Percentiles rank a stretch among this genome's conserved stretches.
Evolutionary conservation across 2,888 invertebrate species (phyloP).

Genomic region (Epinotia bilunana): DNA sequence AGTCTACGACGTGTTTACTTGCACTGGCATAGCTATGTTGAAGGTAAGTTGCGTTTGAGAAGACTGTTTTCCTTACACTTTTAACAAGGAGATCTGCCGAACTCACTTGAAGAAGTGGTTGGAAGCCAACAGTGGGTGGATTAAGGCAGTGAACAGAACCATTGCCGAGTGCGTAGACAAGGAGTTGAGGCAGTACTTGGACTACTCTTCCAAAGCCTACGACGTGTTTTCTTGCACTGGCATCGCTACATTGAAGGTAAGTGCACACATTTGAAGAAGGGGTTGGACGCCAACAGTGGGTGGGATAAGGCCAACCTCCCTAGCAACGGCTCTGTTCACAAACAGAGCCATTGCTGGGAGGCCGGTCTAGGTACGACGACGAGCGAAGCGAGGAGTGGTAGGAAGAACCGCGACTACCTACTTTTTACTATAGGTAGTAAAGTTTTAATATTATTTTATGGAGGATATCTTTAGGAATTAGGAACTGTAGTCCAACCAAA

Average conservation of each 20-base stretch:
- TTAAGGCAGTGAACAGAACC: conserved; percentile 66
- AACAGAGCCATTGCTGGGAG: no score
- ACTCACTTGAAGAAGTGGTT: conserved; percentile 68
- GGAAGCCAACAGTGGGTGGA: conserved; percentile 66
- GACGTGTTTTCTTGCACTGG: background rate
- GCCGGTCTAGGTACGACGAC: no score
- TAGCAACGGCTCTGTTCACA: no score
- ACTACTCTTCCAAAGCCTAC: conserved; percentile 72
- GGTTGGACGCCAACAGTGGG: no score
- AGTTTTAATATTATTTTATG: no score
- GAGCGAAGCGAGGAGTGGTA: no score
- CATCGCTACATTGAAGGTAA: background rate
- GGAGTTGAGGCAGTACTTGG: conserved; percentile 71
- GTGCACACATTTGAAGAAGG: no score
- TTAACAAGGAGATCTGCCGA: conserved; percentile 72
- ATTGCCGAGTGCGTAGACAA: conserved; percentile 72
- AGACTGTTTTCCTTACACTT: conserved; percentile 50
- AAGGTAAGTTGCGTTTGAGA: background rate
- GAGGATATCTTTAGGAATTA: background rate
- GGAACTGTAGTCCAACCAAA: no score
- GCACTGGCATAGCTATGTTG: background rate
- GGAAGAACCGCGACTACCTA: no score
- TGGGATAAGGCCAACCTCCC: no score
- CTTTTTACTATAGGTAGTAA: no score
- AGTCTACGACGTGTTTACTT: conserved; percentile 56